A percentile compares a stretch with the other conserved stretches of the same genome.
Conservation (phyloP, 1,140 invertebrate species). For the Drosophila persimilis region DNA sequence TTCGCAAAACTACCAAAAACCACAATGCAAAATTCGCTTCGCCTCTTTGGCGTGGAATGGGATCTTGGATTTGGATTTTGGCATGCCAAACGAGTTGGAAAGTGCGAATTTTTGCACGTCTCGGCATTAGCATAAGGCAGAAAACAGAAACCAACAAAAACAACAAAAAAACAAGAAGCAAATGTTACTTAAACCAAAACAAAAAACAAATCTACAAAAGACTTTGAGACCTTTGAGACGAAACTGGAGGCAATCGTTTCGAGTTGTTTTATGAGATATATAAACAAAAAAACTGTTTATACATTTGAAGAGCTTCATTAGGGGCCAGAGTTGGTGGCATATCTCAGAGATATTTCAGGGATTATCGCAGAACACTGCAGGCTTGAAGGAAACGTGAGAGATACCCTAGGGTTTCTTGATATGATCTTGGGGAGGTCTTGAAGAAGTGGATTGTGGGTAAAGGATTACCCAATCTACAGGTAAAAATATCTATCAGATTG, state of each 20-base stretch:
- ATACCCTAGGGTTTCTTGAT: too few species aligned
- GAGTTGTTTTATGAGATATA: conserved; percentile 21
- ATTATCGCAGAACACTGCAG: too few species aligned
- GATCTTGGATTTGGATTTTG: conserved; percentile 15
- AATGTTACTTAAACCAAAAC: conserved; percentile 27
- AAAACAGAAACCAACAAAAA: conserved; percentile 48
- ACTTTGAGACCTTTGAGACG: conserved; percentile 35
- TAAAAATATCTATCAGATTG: too few species aligned
- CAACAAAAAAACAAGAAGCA: conserved; percentile 11
- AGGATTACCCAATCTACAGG: too few species aligned
- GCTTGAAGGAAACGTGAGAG: too few species aligned
- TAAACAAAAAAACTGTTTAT: conserved; percentile 24
- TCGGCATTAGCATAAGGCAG: conserved; percentile 66
- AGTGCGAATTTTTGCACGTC: conserved; percentile 80
- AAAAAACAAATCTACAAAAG: conserved; percentile 26
- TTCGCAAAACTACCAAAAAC: conserved; percentile 34
- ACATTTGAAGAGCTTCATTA: conserved; percentile 38
- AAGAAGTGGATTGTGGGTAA: too few species aligned
- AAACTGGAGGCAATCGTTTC: neutral
- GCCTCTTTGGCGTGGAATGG: conserved; percentile 32
- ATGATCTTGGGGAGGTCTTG: too few species aligned
- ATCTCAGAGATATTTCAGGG: too few species aligned
- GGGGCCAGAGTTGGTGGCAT: neutral
- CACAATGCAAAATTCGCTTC: conserved; percentile 51
- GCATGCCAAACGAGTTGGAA: conserved; percentile 73